These are phyloP conservation scores for Ptilonorhynchus violaceus DNA, from an alignment of 2,113 vertebrate genomes.

Conservation along the genomic window DNA sequence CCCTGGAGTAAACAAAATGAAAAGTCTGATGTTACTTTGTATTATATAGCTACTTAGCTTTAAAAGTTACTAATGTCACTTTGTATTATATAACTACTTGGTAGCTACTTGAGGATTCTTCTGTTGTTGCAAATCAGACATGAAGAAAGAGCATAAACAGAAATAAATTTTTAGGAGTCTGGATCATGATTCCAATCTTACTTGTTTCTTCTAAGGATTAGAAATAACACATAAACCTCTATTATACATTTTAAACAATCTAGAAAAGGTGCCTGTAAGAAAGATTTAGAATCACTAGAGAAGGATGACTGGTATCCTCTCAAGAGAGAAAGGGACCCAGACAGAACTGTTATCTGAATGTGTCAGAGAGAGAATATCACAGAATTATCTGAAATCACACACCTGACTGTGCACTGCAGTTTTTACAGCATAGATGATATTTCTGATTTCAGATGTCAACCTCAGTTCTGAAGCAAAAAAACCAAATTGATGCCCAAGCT, in stretches of 20 bases:
- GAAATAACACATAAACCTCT: not conserved
- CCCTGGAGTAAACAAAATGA: slow-evolving; percentile 71
- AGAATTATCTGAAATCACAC: not conserved
- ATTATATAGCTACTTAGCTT: not conserved
- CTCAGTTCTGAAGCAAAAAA: not conserved
- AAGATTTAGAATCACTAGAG: not conserved
- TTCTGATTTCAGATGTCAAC: not conserved
- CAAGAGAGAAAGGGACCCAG: not conserved
- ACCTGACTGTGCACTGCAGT: not conserved
- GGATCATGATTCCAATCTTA: not conserved
- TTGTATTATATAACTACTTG: not conserved
- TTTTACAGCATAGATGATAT: fast-evolving
- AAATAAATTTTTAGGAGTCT: not conserved
- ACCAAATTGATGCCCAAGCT: not conserved
- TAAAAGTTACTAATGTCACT: not conserved
- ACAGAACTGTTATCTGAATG: not conserved
- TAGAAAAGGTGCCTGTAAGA: not conserved
- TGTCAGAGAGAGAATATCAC: not conserved
- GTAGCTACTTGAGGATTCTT: not conserved
- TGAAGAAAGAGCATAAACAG: not conserved
- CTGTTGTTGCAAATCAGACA: not conserved
- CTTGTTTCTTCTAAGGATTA: not conserved
- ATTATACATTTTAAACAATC: not conserved
- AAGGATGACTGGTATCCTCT: not conserved
- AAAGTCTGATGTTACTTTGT: not conserved